Percentiles rank a stretch among this genome's conserved stretches.
phyloP scores from a whole-genome alignment of 2,113 vertebrate genomes.

The Eulemur macaco region DNA sequence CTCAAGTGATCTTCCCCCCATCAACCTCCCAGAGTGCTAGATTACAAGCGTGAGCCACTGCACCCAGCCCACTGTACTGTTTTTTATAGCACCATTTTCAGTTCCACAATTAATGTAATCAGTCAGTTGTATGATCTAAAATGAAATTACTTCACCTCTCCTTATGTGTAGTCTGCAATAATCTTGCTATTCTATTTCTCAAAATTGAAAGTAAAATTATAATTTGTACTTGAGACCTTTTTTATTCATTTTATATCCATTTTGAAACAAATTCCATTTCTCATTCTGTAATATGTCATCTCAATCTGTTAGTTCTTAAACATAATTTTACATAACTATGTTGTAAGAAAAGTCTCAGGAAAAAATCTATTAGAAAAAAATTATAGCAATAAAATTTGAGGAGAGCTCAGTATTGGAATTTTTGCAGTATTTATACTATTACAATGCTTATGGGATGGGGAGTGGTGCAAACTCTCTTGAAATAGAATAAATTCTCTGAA shows the following conservation, averaged over 20 bases:
- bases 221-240: neutral
- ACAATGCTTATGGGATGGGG: neutral
- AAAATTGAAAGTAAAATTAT: conserved; percentile 12
- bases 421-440: neutral
- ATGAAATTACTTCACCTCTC: neutral
- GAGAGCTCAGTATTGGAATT: neutral
- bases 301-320: conserved; percentile 34
- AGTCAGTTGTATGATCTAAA: neutral
- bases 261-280: neutral
- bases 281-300: conserved; percentile 1
- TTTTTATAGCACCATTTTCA: neutral
- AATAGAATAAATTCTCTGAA: neutral
- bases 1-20: too few relatives aligned
- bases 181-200: conserved; percentile 12
- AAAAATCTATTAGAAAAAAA: neutral
- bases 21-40: too few relatives aligned
- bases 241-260: neutral
- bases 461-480: neutral
- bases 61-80: accelerated
- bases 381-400: neutral
- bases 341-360: neutral
- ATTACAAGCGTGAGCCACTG: neutral
- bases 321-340: conserved; percentile 6
- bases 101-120: neutral
- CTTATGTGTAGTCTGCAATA: neutral